Evolutionary conservation across 2,113 vertebrate genomes (phyloP).

Genomic region (Herpailurus yagouaroundi): DNA sequence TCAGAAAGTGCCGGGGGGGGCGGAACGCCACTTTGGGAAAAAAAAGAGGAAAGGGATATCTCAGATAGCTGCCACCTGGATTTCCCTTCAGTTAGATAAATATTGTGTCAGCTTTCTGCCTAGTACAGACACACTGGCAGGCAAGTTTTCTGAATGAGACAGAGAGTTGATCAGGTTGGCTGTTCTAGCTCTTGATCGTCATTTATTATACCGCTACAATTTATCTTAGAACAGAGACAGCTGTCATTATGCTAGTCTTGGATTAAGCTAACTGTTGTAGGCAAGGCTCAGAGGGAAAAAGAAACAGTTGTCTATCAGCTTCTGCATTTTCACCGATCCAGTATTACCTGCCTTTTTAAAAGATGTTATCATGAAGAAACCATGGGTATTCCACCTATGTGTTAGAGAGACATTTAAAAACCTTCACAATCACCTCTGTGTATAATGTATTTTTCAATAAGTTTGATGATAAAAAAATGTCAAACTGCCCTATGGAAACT

Average conservation of each 20-base stretch:
- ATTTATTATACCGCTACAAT: background rate
- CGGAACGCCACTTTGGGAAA: too few species aligned
- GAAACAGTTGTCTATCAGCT: background rate
- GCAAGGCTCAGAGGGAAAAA: background rate
- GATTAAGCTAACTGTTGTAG: background rate
- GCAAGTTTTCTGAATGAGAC: conserved; percentile 1
- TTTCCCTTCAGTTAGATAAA: conserved; percentile 51
- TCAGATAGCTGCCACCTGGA: background rate
- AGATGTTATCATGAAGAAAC: background rate
- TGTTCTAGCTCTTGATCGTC: background rate
- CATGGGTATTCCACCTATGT: rapidly evolving
- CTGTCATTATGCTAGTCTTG: background rate
- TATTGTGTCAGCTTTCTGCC: conserved; percentile 2
- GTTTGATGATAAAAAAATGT: background rate
- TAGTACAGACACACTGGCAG: background rate
- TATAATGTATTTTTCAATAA: background rate
- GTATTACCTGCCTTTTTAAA: background rate
- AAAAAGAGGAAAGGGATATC: background rate
- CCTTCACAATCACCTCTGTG: background rate
- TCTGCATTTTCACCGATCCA: background rate
- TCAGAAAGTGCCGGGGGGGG: too few species aligned
- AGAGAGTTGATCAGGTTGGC: background rate
- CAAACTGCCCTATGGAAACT: background rate
- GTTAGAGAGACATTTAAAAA: background rate
- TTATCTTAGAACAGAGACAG: conserved; percentile 3